A percentile compares a stretch with the other conserved stretches of the same genome.
These are phyloP conservation scores for Lutraria lutraria DNA, from an alignment of 2,888 invertebrate species.

Conservation along the genomic window DNA sequence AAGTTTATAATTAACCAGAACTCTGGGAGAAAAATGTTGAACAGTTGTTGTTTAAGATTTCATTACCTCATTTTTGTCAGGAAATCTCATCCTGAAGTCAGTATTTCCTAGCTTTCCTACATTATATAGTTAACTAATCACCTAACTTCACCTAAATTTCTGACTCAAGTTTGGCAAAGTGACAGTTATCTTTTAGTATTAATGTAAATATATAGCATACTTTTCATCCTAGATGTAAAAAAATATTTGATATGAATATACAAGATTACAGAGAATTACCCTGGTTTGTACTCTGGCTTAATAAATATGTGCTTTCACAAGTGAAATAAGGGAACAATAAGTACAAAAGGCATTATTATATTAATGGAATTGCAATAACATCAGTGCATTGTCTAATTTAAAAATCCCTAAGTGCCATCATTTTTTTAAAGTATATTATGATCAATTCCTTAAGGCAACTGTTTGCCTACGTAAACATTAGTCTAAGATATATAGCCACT, in stretches of 20 bases:
- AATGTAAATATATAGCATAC: neutral
- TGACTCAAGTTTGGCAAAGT: neutral
- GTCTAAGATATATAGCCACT: no score
- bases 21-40: neutral
- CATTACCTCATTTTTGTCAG: neutral
- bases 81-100: neutral
- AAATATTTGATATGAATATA: neutral
- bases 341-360: neutral
- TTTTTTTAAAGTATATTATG: no score
- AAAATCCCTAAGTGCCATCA: no score
- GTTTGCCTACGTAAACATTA: no score
- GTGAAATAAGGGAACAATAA: neutral
- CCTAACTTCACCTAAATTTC: neutral
- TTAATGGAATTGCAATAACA: neutral
- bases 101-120: neutral
- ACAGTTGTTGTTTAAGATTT: conserved; percentile 4
- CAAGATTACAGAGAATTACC: neutral
- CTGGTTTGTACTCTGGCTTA: neutral
- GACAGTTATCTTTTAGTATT: neutral
- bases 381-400: neutral
- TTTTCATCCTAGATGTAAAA: neutral
- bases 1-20: neutral
- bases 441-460: no score
- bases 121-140: neutral
- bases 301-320: neutral